Evolutionary conservation across 1,140 invertebrate genomes (phyloP), one percentile per base, ranked within the genome.

Genomic region (Cyclina sinensis): DNA sequence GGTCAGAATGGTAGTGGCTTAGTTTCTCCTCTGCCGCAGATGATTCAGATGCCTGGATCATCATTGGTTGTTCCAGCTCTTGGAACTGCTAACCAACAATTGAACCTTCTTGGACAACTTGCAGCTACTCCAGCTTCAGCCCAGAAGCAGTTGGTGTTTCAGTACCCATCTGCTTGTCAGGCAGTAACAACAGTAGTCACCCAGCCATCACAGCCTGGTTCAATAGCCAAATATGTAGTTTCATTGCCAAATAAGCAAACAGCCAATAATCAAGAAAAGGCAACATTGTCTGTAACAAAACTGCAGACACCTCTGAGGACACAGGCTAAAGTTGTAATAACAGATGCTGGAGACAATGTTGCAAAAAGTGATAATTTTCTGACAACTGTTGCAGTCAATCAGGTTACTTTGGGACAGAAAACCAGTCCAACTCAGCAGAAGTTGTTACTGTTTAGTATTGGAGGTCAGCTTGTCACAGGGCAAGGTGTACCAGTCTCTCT

Each of bases 401-500:
- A 51, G 46, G 74, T 78, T 0, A 78, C 43, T 35, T 18, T 57
- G 24, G 74, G 46, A n/a, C 74, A 78, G 46, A 78, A 48, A 30
- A 46, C 70, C 48, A 51, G 59, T 88, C 62, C 57, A 27, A 54
- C 46, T 18, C 86, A 82, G 37, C 86, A 88, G 24, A 88, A 88
- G 73, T 46, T 88, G 18, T 27, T 83, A 16, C 78, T 88, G 11
- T 91, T 89, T 74, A 92, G 83, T 65, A 89, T 92, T 46, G 89
- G 89, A 68, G 91, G 91, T n/a, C 89, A 92, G 76, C 76, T 92
- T 81, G 89, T 91, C 9, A 92, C 91, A 27, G 85, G 90, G 5
- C 91, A 92, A n/a, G 91, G 91, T 37, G 86, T 92, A 30, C 91
- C 91, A 51, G 91, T 92, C 32, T 89, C 89, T 32, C 65, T 91